A percentile compares a stretch with the other conserved stretches of the same genome.
phyloP scores from a whole-genome alignment of 2,113 vertebrate species.

The Prietella phreatophila region DNA sequence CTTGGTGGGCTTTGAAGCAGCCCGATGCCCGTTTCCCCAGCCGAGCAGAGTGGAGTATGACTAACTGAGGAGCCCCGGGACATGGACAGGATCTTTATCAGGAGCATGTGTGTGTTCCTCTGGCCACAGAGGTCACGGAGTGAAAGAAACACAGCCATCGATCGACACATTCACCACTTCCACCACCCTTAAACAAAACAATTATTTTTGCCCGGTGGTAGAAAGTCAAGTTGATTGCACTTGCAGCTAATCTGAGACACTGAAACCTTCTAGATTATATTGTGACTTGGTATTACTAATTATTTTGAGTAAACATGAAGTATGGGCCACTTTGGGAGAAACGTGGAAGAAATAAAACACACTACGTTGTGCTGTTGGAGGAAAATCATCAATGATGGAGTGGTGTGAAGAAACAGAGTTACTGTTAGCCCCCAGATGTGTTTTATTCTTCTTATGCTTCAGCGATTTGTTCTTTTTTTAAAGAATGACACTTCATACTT shows the following conservation, averaged over 20 bases:
- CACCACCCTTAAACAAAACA: background rate
- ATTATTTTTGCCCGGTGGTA: background rate
- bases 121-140: slow-evolving; percentile 69
- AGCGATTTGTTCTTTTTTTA: background rate
- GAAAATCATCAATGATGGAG: background rate
- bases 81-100: slow-evolving; percentile 82
- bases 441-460: background rate
- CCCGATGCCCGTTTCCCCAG: slow-evolving; percentile 66
- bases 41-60: slow-evolving; percentile 78
- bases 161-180: slow-evolving; percentile 40
- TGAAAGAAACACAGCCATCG: slow-evolving; percentile 50
- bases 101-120: slow-evolving; percentile 86
- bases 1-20: slow-evolving; percentile 72
- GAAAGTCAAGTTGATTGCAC: background rate
- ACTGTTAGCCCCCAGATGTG: background rate
- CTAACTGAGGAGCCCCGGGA: slow-evolving; percentile 75
- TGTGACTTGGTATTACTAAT: background rate
- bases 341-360: background rate
- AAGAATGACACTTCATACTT: too few relatives aligned
- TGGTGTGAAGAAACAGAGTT: background rate
- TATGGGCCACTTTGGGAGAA: background rate
- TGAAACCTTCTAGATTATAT: background rate
- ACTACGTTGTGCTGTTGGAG: background rate
- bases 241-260: background rate
- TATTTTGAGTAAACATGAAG: background rate